Conservation (phyloP, 2,113 vertebrate genomes). For the Andinoacara biseriatus region DNA sequence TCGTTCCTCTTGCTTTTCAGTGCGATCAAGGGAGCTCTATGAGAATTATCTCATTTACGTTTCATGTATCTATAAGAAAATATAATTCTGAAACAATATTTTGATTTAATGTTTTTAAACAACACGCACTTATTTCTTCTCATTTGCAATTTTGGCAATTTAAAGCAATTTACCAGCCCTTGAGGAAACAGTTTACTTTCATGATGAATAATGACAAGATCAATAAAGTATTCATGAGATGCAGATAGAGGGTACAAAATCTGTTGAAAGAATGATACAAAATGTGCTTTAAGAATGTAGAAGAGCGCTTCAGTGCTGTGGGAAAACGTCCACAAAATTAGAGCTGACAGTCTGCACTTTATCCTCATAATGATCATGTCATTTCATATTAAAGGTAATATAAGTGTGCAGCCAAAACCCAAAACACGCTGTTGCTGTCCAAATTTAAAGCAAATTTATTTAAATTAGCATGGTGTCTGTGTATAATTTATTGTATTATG, state of each 20-base stretch:
- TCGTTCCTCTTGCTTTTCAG: background rate
- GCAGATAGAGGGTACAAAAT: background rate
- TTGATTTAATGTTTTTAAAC: background rate
- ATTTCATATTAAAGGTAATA: conserved; percentile 42
- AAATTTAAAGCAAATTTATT: conserved; percentile 17
- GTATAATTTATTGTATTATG: background rate
- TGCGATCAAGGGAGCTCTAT: background rate
- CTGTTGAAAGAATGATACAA: background rate
- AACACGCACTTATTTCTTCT: background rate
- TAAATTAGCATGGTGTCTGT: conserved; percentile 8
- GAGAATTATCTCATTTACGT: too few species aligned
- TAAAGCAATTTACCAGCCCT: background rate
- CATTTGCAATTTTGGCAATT: background rate
- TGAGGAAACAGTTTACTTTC: background rate
- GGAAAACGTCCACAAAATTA: conserved; percentile 32
- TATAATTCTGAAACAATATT: background rate
- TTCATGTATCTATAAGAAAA: too few species aligned
- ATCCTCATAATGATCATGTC: conserved; percentile 47
- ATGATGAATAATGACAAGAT: conserved; percentile 10
- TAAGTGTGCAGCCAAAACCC: conserved; percentile 19
- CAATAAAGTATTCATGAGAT: conserved; percentile 9
- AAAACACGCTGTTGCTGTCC: background rate
- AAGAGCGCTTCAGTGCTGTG: background rate
- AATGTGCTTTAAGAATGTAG: background rate
- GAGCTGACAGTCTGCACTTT: conserved; percentile 42